Conservation (phyloP, 2,113 vertebrate genomes). For the Reinhardtius hippoglossoides region DNA sequence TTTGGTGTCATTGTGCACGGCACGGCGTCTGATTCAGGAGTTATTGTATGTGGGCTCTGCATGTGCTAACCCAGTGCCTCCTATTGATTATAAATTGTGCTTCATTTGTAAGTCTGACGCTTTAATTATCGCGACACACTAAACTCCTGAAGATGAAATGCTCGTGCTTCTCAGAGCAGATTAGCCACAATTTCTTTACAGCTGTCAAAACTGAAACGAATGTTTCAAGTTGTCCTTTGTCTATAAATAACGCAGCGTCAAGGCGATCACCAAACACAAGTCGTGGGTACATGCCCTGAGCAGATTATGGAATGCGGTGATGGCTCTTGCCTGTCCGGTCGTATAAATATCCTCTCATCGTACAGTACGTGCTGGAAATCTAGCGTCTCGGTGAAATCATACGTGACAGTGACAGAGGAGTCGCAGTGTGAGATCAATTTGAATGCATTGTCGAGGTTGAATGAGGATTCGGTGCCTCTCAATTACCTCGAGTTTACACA, state of each 20-base stretch:
- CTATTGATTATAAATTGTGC: conserved; percentile 67
- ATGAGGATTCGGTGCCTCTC: conserved; percentile 27
- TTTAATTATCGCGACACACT: conserved; percentile 38
- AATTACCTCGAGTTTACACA: conserved; percentile 7
- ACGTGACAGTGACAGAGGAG: conserved; percentile 39
- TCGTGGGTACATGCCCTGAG: conserved; percentile 15
- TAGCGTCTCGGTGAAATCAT: conserved; percentile 21
- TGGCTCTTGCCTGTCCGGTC: conserved; percentile 29
- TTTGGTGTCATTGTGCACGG: conserved; percentile 23
- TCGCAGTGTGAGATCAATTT: conserved; percentile 24
- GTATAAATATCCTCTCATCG: conserved; percentile 38
- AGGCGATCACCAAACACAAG: background rate
- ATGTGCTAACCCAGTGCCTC: conserved; percentile 34
- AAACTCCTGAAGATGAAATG: conserved; percentile 25
- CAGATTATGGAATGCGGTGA: conserved; percentile 26
- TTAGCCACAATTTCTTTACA: conserved; percentile 10
- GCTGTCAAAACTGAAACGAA: conserved; percentile 38
- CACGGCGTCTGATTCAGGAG: background rate
- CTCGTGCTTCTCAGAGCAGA: conserved; percentile 4
- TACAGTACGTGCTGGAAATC: conserved; percentile 21
- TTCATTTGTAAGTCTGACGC: conserved; percentile 49
- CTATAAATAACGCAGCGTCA: conserved; percentile 8
- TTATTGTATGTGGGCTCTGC: conserved; percentile 14
- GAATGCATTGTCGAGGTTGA: conserved; percentile 34
- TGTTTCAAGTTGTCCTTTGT: conserved; percentile 21